phyloP scores from a whole-genome alignment of 2,113 vertebrate genomes.

The Machaerirhynchus nigripectus region DNA sequence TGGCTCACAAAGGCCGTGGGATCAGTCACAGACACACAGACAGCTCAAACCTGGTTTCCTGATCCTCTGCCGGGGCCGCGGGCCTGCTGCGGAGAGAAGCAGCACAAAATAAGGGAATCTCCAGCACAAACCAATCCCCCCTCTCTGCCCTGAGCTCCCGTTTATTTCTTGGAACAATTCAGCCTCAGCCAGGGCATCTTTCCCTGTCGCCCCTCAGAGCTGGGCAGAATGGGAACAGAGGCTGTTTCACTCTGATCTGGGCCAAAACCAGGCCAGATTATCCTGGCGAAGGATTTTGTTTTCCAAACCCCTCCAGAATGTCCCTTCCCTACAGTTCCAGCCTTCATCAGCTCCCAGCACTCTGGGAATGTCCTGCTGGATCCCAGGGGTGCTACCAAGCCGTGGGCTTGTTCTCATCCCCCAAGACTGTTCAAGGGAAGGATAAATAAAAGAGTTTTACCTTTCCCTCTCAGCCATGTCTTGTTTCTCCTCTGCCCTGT shows the following conservation, averaged over 20 bases:
- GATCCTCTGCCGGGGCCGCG: constrained; percentile 48
- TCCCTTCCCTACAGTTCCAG: not conserved
- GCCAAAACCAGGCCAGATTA: not conserved
- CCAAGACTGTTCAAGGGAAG: rapidly evolving
- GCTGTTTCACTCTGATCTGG: not conserved
- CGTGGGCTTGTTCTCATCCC: not conserved
- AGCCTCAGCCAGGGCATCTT: not conserved
- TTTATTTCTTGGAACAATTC: not conserved
- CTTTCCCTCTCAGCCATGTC: constrained; percentile 44
- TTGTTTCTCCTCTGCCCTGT: constrained; percentile 70
- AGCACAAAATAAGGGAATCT: not conserved
- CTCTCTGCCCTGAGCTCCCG: not conserved
- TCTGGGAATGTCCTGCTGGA: not conserved
- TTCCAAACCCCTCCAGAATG: not conserved
- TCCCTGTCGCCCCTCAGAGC: not conserved
- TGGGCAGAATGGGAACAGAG: not conserved
- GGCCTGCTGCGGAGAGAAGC: constrained; percentile 37
- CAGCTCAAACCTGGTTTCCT: constrained; percentile 70
- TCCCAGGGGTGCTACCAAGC: not conserved
- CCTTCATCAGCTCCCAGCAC: not conserved
- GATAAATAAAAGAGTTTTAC: not conserved
- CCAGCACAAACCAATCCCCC: not conserved
- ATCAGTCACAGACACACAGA: not conserved
- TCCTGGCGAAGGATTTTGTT: not conserved
- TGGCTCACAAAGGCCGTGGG: rapidly evolving